Evolutionary conservation across 1,140 invertebrate genomes (phyloP).

Genomic region (Diachasma alloeum): DNA sequence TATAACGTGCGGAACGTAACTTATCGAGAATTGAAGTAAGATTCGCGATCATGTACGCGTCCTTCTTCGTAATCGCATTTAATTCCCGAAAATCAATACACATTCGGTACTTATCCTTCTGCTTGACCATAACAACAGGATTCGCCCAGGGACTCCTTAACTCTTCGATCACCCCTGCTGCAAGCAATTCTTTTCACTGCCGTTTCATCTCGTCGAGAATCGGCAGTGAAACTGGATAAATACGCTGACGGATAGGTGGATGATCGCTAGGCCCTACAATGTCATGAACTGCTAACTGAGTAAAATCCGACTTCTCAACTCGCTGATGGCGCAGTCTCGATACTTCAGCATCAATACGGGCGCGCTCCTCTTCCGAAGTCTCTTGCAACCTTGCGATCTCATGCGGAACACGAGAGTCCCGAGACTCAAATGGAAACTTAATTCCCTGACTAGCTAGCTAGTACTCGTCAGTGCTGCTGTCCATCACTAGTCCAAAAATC

Average conservation of each 20-base stretch:
- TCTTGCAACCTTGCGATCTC: neutral
- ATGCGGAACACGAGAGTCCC: neutral
- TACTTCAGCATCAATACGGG: no score
- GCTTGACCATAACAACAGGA: neutral
- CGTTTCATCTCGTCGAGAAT: neutral
- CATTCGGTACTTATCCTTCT: neutral
- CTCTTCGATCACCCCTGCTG: neutral
- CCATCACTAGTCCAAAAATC: neutral
- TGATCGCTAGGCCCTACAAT: neutral
- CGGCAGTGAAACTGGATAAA: neutral
- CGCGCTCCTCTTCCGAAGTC: neutral
- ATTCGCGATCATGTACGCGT: neutral
- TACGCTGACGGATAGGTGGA: neutral
- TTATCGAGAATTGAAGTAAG: conserved; percentile 33
- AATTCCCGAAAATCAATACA: neutral
- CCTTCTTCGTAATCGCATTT: neutral
- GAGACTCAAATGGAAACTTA: neutral
- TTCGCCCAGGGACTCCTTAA: neutral
- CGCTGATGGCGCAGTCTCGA: no score
- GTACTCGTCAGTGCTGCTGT: neutral
- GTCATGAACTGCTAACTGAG: neutral
- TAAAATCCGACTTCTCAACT: neutral
- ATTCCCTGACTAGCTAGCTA: neutral
- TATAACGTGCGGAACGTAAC: conserved; percentile 38
- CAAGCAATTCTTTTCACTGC: neutral